Percentiles rank a stretch among this genome's conserved stretches.
Evolutionary conservation across 1,140 invertebrate genomes (phyloP).

Genomic region (Aphaenogaster rudis): DNA sequence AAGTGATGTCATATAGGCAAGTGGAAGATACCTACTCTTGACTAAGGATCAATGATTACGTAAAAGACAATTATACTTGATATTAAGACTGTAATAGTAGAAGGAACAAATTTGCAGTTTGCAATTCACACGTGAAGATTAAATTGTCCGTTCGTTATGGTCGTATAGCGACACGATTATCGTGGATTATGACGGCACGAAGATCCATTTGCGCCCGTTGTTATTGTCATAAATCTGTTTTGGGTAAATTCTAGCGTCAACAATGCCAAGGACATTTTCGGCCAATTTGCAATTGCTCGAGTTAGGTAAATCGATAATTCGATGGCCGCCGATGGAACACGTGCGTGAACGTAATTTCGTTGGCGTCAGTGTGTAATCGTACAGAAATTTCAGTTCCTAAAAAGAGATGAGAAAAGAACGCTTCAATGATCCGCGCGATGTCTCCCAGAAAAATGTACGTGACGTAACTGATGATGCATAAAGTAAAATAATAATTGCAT

Average conservation of each 20-base stretch:
- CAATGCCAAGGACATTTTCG: constrained; percentile 37
- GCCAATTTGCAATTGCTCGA: constrained; percentile 27
- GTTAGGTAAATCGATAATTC: constrained; percentile 36
- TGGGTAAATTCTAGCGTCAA: neutral
- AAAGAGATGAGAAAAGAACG: neutral
- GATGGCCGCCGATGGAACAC: constrained; percentile 16
- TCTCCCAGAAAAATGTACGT: neutral
- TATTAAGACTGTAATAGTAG: neutral
- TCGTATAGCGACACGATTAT: neutral
- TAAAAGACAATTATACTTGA: neutral
- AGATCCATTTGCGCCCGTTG: neutral
- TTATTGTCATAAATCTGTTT: constrained; percentile 21
- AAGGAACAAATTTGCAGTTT: neutral
- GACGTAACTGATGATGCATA: neutral
- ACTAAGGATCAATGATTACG: constrained; percentile 42
- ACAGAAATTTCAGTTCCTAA: constrained; percentile 13
- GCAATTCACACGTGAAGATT: neutral
- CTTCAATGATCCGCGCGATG: neutral
- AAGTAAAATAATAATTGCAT: neutral
- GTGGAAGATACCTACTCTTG: constrained; percentile 34
- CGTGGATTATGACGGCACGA: neutral
- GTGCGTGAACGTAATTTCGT: constrained; percentile 40
- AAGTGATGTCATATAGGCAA: constrained; percentile 50
- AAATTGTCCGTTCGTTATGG: neutral
- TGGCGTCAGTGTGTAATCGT: neutral